Base-by-base conservation (phyloP, 2,113 vertebrate species). In the Bubo scandiacus region DNA sequence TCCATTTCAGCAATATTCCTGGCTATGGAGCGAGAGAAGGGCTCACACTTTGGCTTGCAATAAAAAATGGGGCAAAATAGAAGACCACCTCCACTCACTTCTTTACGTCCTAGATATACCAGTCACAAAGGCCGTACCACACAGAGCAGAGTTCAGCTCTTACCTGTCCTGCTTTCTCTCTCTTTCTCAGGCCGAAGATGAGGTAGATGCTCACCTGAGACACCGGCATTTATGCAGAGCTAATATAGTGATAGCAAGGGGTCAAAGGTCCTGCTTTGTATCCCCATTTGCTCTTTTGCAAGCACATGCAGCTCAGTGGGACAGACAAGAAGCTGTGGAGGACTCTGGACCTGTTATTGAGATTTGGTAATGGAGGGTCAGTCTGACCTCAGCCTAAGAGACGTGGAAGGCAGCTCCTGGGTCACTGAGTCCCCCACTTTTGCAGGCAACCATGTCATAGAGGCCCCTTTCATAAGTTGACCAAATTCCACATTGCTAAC, bases 271-370 rank as follows among this genome's bases (percentile, higher is more conserved):
- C 66, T 57, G 20, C 47, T 94, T 90, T 94, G 81, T 93, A 95
- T 97, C 75, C 74, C 54, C 79, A 68, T 92, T 91, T 90, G 92
- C 72, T 96, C 88, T 97, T 97, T 97, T 92, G 94, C 96, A 96
- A 97, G 62, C 88, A 73, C 38, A 87, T 81, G 34, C 77, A 91
- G 61, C 77, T 71, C 47, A 83, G 59, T 55, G 59, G 45, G 79
- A 89, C 61, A 55, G 73, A 43, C 32, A 95, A 86, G 96, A 95
- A 94, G 86, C 42, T 89, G 86, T 75, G 61, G 59, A 78, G 88
- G 91, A 97, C 95, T 94, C 91, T 89, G 84, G 59, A 94, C 95
- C 91, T 90, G 87, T 87, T 94, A 27, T 14, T 96, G 91, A 87
- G 78, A 93, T 97, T 96, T 96, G 74, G 67, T 83, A 97, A 97